Conservation (phyloP, 2,888 invertebrate genomes). For the Amblyjoppa fuscipennis region DNA sequence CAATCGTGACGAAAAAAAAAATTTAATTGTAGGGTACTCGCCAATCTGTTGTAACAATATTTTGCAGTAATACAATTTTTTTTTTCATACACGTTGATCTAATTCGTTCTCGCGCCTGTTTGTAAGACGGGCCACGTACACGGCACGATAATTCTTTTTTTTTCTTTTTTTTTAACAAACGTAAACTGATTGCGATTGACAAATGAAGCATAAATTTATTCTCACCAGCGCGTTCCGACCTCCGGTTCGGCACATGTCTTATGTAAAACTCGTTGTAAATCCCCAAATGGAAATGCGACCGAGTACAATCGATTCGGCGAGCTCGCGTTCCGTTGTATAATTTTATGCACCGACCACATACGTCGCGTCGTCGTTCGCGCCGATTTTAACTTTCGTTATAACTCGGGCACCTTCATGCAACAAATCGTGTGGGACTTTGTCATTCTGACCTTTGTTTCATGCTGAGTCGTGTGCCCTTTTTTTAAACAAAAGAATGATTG, state of each 20-base stretch:
- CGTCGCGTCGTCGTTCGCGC: constrained; percentile 11
- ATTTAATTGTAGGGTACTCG: constrained; percentile 7
- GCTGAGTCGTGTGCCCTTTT: constrained; percentile 36
- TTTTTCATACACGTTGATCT: constrained; percentile 28
- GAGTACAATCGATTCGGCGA: constrained; percentile 10
- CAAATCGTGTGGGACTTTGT: neutral
- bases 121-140: constrained; percentile 31
- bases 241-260: neutral
- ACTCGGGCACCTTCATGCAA: constrained; percentile 4
- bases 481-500: constrained; percentile 18
- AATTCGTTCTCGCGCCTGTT: constrained; percentile 43
- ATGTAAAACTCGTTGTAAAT: constrained; percentile 22
- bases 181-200: constrained; percentile 53
- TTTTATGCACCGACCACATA: constrained; percentile 22
- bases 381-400: neutral
- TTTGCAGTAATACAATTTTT: constrained; percentile 46
- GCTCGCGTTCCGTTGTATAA: constrained; percentile 11
- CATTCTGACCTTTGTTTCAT: constrained; percentile 21
- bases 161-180: constrained; percentile 25
- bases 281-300: neutral
- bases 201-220: constrained; percentile 61
- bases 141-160: constrained; percentile 42
- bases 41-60: constrained; percentile 45
- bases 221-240: constrained; percentile 24
- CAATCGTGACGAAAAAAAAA: constrained; percentile 6